Conservation (phyloP, 2,797 vertebrate species). For the Enteromius mattozi region DNA sequence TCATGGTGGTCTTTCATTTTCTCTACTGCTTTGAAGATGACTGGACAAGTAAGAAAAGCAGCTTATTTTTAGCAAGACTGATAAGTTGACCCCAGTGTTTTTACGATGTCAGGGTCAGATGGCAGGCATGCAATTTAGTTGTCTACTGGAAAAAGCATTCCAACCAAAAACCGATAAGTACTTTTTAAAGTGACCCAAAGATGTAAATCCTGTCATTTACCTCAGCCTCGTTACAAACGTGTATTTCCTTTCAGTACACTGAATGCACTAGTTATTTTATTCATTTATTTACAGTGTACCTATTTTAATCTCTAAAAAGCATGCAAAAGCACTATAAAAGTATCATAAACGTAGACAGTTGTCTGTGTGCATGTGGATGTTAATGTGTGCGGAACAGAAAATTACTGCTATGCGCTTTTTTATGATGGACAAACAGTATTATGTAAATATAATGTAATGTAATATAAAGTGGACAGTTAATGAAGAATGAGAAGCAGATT, state of each 20-base stretch:
- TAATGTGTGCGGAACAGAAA: background rate
- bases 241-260: background rate
- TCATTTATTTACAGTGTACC: background rate
- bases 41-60: conserved; percentile 86
- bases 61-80: background rate
- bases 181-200: background rate
- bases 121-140: conserved; percentile 6
- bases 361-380: background rate
- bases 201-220: background rate
- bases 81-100: conserved; percentile 15
- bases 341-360: background rate
- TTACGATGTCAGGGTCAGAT: background rate
- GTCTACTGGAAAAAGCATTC: background rate
- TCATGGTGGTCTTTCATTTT: conserved; percentile 98
- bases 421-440: background rate
- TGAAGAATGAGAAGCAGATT: background rate
- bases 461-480: background rate
- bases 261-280: background rate
- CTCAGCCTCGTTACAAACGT: background rate
- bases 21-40: conserved; percentile 98
- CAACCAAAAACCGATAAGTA: background rate
- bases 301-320: background rate
- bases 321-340: background rate
- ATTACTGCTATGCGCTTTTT: background rate
- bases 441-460: background rate